A percentile compares a stretch with the other conserved stretches of the same genome.
Conservation (phyloP, 2,797 vertebrate genomes). For the Peromyscus aztecus region DNA sequence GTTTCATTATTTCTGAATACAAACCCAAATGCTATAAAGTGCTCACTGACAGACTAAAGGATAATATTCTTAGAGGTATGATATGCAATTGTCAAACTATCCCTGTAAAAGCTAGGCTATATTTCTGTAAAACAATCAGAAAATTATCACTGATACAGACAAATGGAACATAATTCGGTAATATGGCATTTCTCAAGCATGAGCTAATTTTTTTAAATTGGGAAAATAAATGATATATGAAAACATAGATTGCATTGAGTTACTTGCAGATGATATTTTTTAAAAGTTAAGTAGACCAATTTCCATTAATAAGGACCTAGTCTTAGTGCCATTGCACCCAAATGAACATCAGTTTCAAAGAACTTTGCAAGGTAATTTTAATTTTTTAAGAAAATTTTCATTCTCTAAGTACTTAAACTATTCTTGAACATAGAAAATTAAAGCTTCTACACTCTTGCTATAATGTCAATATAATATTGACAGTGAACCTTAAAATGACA, state of each 20-base stretch:
- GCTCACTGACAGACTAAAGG: neutral
- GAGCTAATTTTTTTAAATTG: constrained; percentile 31
- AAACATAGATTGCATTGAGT: constrained; percentile 24
- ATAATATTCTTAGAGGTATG: neutral
- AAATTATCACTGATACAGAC: neutral
- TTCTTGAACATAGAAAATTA: neutral
- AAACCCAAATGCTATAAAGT: neutral
- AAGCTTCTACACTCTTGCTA: neutral
- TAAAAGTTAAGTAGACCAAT: neutral
- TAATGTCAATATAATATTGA: constrained; percentile 1
- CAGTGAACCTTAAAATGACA: neutral
- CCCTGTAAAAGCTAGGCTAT: neutral
- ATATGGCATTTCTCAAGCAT: neutral
- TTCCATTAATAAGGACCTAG: neutral
- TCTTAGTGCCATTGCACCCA: neutral
- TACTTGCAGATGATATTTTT: constrained; percentile 10
- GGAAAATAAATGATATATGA: neutral
- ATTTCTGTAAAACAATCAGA: neutral
- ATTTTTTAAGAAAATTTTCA: constrained; percentile 27
- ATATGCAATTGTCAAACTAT: neutral
- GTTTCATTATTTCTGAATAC: neutral
- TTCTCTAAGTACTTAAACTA: constrained; percentile 21
- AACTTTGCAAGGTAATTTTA: neutral
- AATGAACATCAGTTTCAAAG: constrained; percentile 1
- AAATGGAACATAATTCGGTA: constrained; percentile 45